Conservation (phyloP, 1,140 invertebrate species). For the Drosophila pectinifera region DNA sequence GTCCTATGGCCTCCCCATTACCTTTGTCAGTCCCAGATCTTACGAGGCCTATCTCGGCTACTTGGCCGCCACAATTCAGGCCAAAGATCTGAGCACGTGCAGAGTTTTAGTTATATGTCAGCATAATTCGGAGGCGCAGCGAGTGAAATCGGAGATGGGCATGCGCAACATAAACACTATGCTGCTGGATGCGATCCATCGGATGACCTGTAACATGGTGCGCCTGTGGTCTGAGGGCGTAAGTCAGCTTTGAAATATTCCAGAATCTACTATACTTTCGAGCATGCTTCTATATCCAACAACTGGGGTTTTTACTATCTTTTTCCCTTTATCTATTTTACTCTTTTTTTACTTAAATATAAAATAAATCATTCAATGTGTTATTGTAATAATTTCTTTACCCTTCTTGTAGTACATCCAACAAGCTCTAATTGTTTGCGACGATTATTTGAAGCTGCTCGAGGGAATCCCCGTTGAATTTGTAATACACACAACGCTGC, state of each 20-base stretch:
- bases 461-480: conserved; percentile 3
- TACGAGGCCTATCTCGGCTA: background rate
- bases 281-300: background rate
- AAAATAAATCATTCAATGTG: too few relatives aligned
- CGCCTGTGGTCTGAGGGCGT: conserved; percentile 21
- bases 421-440: conserved; percentile 27
- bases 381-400: too few relatives aligned
- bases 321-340: too few relatives aligned
- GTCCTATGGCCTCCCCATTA: conserved; percentile 11
- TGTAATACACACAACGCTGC: conserved; percentile 32
- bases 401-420: conserved; percentile 9
- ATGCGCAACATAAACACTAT: conserved; percentile 26
- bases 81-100: conserved; percentile 10
- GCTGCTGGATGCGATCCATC: conserved; percentile 2
- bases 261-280: background rate
- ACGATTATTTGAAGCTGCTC: conserved; percentile 18
- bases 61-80: conserved; percentile 11
- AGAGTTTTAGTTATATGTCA: conserved; percentile 38
- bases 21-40: conserved; percentile 5
- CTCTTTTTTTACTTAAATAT: too few relatives aligned
- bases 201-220: background rate
- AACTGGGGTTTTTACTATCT: too few relatives aligned
- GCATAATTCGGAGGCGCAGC: conserved; percentile 7
- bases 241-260: background rate
- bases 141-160: conserved; percentile 21